These are phyloP conservation scores for Xiphorhynchus erythropygius DNA, from an alignment of 2,797 vertebrate genomes.

Conservation along the genomic window DNA sequence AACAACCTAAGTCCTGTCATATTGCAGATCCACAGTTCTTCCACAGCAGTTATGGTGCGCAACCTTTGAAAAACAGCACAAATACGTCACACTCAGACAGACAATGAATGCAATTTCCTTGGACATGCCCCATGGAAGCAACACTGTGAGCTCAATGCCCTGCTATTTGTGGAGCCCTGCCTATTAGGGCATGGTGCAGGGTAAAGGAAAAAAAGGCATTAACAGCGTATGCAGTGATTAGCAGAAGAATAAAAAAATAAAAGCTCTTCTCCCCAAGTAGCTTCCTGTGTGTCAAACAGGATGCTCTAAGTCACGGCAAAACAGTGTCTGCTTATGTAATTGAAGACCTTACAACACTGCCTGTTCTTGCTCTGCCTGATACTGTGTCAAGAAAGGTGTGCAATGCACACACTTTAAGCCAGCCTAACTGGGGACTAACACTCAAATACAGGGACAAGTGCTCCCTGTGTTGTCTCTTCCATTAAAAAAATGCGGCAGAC, in stretches of 20 bases:
- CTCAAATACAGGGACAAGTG: neutral
- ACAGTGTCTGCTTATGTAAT: neutral
- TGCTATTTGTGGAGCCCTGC: neutral
- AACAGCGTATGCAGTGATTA: neutral
- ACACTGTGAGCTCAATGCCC: neutral
- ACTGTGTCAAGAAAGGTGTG: neutral
- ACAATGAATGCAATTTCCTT: neutral
- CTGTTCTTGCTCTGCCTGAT: neutral
- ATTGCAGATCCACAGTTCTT: neutral
- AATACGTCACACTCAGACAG: neutral
- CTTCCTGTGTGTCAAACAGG: neutral
- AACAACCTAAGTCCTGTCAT: neutral
- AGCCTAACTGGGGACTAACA: neutral
- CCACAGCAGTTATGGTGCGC: neutral
- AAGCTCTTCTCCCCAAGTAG: neutral
- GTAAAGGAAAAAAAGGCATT: neutral
- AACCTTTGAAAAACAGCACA: neutral
- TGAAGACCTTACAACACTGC: neutral
- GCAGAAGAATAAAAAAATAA: neutral
- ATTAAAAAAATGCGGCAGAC: neutral
- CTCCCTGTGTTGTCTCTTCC: neutral
- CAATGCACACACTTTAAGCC: neutral
- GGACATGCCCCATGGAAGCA: neutral
- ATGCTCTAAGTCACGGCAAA: neutral
- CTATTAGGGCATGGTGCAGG: neutral